Evolutionary conservation across 37 sponge, comb jelly and placozoan species (phyloP).

Genomic region (Halichondria panicea): DNA sequence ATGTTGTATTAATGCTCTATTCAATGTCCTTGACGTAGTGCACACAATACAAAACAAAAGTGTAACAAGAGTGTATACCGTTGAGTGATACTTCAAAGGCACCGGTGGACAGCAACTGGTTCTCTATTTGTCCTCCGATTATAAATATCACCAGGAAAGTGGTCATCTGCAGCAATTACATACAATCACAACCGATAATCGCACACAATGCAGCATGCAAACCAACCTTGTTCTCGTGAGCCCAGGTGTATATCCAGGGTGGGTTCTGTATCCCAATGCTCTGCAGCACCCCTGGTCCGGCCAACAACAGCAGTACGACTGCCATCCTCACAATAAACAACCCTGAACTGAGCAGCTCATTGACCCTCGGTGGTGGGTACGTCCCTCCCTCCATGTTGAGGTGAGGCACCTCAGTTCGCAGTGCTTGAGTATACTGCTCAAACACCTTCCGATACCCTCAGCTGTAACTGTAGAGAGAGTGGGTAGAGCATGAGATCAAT

Average conservation of each 20-base stretch:
- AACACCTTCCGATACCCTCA: conserved; percentile 94
- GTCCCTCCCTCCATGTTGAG: conserved; percentile 70
- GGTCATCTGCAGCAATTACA: conserved; percentile 54
- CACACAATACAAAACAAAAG: background rate
- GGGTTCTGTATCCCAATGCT: conserved; percentile 53
- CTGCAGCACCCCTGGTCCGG: conserved; percentile 48
- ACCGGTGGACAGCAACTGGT: conserved; percentile 79
- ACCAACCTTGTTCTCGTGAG: conserved; percentile 79
- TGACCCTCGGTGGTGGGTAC: conserved; percentile 78
- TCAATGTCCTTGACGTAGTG: background rate
- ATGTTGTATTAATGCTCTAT: background rate
- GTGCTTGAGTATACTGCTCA: conserved; percentile 75
- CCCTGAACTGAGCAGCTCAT: conserved; percentile 38
- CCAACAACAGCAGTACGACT: conserved; percentile 37
- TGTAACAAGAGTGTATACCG: conserved; percentile 33
- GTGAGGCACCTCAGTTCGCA: conserved; percentile 72
- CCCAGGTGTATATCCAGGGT: conserved; percentile 69
- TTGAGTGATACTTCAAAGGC: conserved; percentile 92
- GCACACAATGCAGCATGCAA: background rate
- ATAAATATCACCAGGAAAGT: conserved; percentile 68
- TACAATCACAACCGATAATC: background rate
- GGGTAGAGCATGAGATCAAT: no score
- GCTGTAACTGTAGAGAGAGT: conserved; percentile 57
- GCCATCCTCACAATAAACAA: conserved; percentile 57
- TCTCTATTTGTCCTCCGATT: conserved; percentile 78